phyloP scores from a whole-genome alignment of 2,888 invertebrate genomes.

The Eilema griseolum region DNA sequence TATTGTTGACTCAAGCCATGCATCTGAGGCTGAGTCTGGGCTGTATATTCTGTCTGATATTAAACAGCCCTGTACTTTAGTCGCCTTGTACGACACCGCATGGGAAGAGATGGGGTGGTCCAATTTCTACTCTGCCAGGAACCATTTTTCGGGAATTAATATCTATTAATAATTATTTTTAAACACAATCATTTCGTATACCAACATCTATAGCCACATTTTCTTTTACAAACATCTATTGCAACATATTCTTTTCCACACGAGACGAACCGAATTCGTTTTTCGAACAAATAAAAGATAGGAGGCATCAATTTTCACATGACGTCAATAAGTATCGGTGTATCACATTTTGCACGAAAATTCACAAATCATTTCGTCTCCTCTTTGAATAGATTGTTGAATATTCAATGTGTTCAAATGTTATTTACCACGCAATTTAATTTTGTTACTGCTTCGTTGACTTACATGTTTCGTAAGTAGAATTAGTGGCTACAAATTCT shows the following conservation, averaged over 20 bases:
- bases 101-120: too few relatives aligned
- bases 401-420: conserved; percentile 26
- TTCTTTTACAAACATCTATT: background rate
- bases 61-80: too few relatives aligned
- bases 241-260: background rate
- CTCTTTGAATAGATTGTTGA: conserved; percentile 31
- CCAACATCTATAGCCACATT: background rate
- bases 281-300: conserved; percentile 23
- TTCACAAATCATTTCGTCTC: conserved; percentile 38
- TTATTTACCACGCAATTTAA: conserved; percentile 25
- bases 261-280: conserved; percentile 14
- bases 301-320: conserved; percentile 22
- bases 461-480: background rate
- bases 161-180: too few relatives aligned
- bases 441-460: conserved; percentile 22
- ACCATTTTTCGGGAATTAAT: too few relatives aligned
- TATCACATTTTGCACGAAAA: conserved; percentile 36
- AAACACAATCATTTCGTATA: too few relatives aligned
- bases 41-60: too few relatives aligned
- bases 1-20: too few relatives aligned
- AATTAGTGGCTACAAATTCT: background rate
- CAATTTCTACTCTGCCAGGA: too few relatives aligned
- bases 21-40: too few relatives aligned
- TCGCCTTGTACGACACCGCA: too few relatives aligned
- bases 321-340: conserved; percentile 20